A percentile compares a stretch with the other conserved stretches of the same genome.
These are phyloP conservation scores for Conus betulinus DNA, from an alignment of 1,140 invertebrate genomes.

Conservation along the genomic window DNA sequence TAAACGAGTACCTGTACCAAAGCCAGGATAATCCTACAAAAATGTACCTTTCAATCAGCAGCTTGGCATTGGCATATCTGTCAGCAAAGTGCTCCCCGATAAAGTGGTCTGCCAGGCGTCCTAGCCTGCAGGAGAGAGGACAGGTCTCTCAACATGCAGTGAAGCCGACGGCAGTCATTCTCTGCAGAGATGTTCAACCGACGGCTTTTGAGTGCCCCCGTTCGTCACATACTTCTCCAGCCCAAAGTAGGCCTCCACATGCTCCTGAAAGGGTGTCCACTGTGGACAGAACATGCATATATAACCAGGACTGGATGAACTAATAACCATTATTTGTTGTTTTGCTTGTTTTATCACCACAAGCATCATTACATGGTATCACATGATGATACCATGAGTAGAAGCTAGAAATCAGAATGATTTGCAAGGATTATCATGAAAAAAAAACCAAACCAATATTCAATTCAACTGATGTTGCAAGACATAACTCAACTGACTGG, in stretches of 20 bases:
- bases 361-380: too few species aligned
- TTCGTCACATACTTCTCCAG: constrained; percentile 75
- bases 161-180: constrained; percentile 77
- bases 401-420: too few species aligned
- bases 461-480: too few species aligned
- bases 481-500: too few species aligned
- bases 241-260: constrained; percentile 78
- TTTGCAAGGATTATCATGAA: too few species aligned
- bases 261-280: constrained; percentile 76
- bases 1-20: neutral
- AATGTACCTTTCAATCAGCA: constrained; percentile 68
- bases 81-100: constrained; percentile 76
- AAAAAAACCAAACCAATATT: too few species aligned
- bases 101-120: constrained; percentile 80
- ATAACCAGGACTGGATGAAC: too few species aligned
- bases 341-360: too few species aligned
- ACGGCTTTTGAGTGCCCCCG: constrained; percentile 65
- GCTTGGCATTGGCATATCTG: constrained; percentile 67
- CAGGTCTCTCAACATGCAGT: constrained; percentile 80
- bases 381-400: too few species aligned
- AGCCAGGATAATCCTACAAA: neutral
- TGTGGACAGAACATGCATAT: constrained; percentile 40
- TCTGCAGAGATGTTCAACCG: constrained; percentile 74
- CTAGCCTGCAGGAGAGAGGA: constrained; percentile 81
- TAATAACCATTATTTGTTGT: too few species aligned